Base-by-base conservation (phyloP, 2,113 vertebrate species). In the Probosciger aterrimus region DNA sequence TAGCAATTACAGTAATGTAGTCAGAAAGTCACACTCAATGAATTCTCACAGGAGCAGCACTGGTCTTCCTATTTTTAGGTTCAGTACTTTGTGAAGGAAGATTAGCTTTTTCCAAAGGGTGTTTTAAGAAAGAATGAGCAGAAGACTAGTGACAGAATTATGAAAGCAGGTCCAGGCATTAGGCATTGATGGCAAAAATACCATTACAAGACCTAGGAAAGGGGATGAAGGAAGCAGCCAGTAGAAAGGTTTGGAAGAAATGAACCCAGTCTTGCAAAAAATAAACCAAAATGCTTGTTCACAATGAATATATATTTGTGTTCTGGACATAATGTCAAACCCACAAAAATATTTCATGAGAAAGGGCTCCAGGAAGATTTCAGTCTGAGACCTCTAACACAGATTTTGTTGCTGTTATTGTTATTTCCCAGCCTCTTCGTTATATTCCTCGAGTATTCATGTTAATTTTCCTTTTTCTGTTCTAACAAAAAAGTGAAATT, bases 61-160 rank as follows among this genome's bases (percentile, higher is more conserved):
- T 55, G 39, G 8, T 59, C 82, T 74, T 74, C 64, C 76, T 83
- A 78, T 93, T 93, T 93, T 92, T 93, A 88, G 82, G 50, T 74
- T 74, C 37, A 90, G 35, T 28, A 27, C 12, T 95, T 93, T 86
- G 47, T 90, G 27, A 88, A 28, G 47, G 44, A 93, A 93, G 47
- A 88, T 94, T 64, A 89, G 65, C 20, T 82, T 89, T 91, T 57
- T 88, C 68, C 60, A 92, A 91, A 86, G 69, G 18, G 20, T 73
- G 20, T 89, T 92, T 90, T 44, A 84, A 81, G 88, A 90, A 50
- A 86, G 68, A 83, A 92, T 67, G 53, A 85, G 65, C n/a, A 77
- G 47, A 92, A 39, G 18, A 47, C 50, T 77, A 89, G 70, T 75
- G 67, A 53, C 23, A 63, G 41, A 80, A 84, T 88, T 80, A 85